Conservation (phyloP, 2,888 invertebrate genomes). For the Chironomus riparius region DNA sequence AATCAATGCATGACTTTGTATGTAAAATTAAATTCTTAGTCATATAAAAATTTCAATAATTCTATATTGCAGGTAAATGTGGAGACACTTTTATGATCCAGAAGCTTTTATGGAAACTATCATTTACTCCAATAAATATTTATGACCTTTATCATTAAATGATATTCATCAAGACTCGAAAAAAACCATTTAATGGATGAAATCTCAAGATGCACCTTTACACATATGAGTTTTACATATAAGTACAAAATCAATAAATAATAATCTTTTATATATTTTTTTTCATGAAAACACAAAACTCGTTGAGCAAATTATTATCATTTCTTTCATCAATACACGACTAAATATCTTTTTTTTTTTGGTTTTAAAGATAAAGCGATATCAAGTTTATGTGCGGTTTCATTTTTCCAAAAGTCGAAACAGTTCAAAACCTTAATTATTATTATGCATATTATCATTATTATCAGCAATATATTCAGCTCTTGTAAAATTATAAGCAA, state of each 20-base stretch:
- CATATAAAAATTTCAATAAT: no score
- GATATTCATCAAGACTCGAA: neutral
- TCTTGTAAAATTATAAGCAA: no score
- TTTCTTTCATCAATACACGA: neutral
- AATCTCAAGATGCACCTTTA: neutral
- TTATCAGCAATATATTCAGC: no score
- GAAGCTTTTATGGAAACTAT: neutral
- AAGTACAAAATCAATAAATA: neutral
- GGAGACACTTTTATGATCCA: neutral
- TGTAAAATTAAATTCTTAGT: no score
- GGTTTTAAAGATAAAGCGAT: neutral
- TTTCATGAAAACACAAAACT: neutral
- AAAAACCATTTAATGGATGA: no score
- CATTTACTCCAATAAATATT: conserved; percentile 21
- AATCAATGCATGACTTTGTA: no score
- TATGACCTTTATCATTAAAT: neutral
- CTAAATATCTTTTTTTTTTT: neutral
- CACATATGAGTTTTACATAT: neutral
- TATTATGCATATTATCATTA: no score
- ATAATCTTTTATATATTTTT: neutral
- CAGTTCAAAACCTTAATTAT: no score
- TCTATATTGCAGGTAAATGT: no score
- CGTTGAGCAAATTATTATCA: conserved; percentile 12
- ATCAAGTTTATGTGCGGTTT: neutral
- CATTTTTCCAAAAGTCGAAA: no score